Percentiles rank a stretch among this genome's conserved stretches.
phyloP scores from a whole-genome alignment of 23 tunicate genomes.

The Trididemnum nubilum region DNA sequence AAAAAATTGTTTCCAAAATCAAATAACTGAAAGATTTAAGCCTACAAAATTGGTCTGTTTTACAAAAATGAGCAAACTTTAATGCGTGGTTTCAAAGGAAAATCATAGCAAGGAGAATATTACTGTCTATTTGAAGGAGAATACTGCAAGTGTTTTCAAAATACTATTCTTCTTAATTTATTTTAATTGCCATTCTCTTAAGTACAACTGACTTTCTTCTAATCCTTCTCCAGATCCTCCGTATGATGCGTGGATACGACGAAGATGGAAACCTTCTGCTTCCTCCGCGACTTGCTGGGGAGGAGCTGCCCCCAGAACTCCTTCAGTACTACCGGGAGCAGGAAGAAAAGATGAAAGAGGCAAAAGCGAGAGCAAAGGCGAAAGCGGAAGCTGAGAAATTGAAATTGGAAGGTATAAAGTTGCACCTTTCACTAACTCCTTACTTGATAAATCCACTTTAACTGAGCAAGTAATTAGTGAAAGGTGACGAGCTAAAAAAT shows the following conservation, averaged over 20 bases:
- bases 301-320: conserved; percentile 88
- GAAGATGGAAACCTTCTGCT: conserved; percentile 82
- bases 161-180: too few relatives aligned
- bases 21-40: not conserved
- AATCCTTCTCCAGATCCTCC: conserved; percentile 83
- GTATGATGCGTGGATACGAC: conserved; percentile 91
- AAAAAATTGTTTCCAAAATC: not conserved
- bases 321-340: conserved; percentile 64
- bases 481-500: too few relatives aligned
- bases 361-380: conserved; percentile 33
- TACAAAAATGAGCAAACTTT: too few relatives aligned
- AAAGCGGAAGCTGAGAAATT: not conserved
- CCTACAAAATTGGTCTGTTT: not conserved
- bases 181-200: too few relatives aligned
- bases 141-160: too few relatives aligned
- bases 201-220: too few relatives aligned
- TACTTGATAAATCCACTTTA: too few relatives aligned
- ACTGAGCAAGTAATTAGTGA: too few relatives aligned
- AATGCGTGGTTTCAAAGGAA: too few relatives aligned
- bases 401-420: conserved; percentile 7
- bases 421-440: not conserved
- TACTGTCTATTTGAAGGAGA: too few relatives aligned
- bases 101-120: too few relatives aligned
- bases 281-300: conserved; percentile 90
- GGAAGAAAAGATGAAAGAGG: conserved; percentile 54